Conservation (phyloP, 2,797 vertebrate species). For the Urosaurus nigricauda region DNA sequence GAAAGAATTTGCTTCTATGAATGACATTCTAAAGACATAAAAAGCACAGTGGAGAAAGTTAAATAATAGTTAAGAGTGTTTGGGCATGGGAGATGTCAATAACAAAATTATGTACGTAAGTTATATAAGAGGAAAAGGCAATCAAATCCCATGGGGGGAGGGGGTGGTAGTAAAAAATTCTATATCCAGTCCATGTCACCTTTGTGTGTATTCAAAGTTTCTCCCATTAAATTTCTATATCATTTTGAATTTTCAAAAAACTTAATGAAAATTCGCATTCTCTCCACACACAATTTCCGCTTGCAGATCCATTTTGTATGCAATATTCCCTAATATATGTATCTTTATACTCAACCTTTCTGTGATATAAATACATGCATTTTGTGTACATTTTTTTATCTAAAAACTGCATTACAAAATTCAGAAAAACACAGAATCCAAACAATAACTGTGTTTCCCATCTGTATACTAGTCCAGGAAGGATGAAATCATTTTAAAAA, state of each 20-base stretch:
- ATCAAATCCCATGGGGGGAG: background rate
- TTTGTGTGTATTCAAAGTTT: too few species aligned
- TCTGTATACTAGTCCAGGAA: background rate
- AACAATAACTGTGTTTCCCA: background rate
- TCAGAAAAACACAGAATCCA: background rate
- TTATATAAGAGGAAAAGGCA: background rate
- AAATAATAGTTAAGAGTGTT: background rate
- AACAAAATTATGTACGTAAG: background rate
- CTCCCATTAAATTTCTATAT: background rate
- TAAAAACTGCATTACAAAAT: background rate
- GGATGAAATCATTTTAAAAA: background rate
- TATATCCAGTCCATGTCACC: too few species aligned
- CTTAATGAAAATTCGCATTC: background rate
- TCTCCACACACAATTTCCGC: background rate
- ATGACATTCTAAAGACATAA: background rate
- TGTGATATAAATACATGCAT: too few species aligned
- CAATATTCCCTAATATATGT: background rate
- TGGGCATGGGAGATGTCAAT: background rate
- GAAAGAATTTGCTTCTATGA: background rate
- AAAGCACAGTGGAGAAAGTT: background rate
- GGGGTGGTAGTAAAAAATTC: too few species aligned
- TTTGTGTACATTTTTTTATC: background rate
- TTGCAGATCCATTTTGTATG: background rate
- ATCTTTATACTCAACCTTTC: background rate
- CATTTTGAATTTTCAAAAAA: background rate